Conservation (phyloP, 2,888 invertebrate species). For the Notodonta dromedarius region DNA sequence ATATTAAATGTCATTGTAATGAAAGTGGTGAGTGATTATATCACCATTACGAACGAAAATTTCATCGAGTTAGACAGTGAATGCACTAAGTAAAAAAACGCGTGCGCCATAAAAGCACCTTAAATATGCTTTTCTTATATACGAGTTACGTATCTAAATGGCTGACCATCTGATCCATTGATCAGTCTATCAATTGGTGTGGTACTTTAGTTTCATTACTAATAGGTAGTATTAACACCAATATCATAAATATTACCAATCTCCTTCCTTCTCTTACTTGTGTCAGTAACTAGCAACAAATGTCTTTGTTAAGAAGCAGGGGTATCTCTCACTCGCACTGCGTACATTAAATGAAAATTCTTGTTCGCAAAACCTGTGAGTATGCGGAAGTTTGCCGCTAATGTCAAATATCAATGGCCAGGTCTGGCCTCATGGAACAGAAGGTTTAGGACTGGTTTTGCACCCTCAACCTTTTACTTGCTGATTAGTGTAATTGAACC, state of each 20-base stretch:
- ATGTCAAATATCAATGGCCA: conserved; percentile 2
- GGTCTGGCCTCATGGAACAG: background rate
- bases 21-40: background rate
- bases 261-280: no score
- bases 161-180: no score
- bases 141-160: no score
- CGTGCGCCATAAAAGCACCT: no score
- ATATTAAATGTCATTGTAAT: background rate
- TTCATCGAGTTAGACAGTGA: background rate
- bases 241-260: no score
- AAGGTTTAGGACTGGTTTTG: background rate
- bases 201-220: no score
- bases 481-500: background rate
- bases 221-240: no score
- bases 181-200: no score
- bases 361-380: background rate
- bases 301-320: no score
- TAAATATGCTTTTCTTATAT: no score
- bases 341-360: background rate
- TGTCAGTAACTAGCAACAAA: no score
- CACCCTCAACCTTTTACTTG: conserved; percentile 1
- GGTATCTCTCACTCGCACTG: background rate
- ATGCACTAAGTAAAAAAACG: no score
- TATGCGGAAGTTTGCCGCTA: conserved; percentile 2
- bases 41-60: background rate